Base-by-base conservation (phyloP, 2,888 invertebrate genomes). In the Microctonus aethiopoides region DNA sequence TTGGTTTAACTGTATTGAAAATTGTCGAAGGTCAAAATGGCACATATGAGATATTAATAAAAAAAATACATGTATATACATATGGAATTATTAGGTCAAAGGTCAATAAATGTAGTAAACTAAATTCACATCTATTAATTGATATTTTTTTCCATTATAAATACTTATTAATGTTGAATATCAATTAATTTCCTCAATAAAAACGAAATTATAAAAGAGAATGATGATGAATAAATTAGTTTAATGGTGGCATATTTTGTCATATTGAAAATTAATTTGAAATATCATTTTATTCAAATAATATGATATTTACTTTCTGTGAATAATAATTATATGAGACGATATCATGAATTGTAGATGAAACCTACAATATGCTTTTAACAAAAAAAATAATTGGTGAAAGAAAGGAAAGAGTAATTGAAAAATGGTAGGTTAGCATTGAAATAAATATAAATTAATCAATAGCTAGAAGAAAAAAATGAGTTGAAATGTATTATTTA, bases 71-170 rank as follows among this genome's bases (percentile, higher is more conserved):
- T n/a, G n/a, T n/a, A n/a, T n/a, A n/a, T n/a, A n/a, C n/a, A n/a
- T n/a, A n/a, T 24, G 51, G 29, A 20, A 20, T 32, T 63, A 52
- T 54, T 56, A 56, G 56, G 56, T 65, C 64, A 39, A 54, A 26
- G 39, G 54, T 65, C 34, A 65, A 54, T 13, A 16, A 54, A 54
- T 36, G 36, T 11, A n/a, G 56, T 36, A 22, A 20, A 46, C 9
- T 5, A 36, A 29, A 29, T 29, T 29, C 29, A 29, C 3, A 29
- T 29, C 7, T 29, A 29, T 29, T 29, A 29, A 29, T 7, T 3
- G 7, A 29, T 29, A 5, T 29, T 29, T 29, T 29, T 29, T 29
- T 29, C 29, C n/a, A n/a, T n/a, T n/a, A n/a, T n/a, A n/a, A n/a
- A n/a, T n/a, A n/a, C n/a, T n/a, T n/a, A n/a, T n/a, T n/a, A n/a